These are phyloP conservation scores for Thera obeliscata DNA, from an alignment of 2,888 invertebrate genomes.

Conservation along the genomic window DNA sequence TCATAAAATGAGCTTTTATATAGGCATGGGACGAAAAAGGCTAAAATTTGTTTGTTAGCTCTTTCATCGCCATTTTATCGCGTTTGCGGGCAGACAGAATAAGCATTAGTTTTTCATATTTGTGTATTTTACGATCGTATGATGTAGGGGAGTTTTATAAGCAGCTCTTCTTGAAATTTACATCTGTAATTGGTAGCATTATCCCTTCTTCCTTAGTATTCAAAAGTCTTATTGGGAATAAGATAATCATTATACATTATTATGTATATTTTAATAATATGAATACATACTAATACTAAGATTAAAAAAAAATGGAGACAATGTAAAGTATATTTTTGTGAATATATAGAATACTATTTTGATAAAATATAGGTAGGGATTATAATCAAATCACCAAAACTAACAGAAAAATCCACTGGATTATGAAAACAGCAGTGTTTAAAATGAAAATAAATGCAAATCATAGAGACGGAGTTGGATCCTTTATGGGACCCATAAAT, in stretches of 20 bases:
- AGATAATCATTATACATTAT: no score
- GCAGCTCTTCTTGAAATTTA: no score
- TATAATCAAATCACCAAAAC: not conserved
- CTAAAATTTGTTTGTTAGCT: conserved; percentile 41
- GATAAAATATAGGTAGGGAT: no score
- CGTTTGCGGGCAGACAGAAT: conserved; percentile 21
- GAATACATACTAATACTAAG: no score
- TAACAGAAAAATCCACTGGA: conserved; percentile 21
- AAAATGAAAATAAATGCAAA: conserved; percentile 58
- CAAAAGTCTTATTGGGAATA: no score
- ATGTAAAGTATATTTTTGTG: no score
- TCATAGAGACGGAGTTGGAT: conserved; percentile 49
- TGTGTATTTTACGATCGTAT: conserved; percentile 21
- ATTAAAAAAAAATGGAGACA: no score
- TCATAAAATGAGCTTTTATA: conserved; percentile 36
- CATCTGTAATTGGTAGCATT: no score
- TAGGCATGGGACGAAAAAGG: conserved; percentile 32
- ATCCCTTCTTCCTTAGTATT: no score
- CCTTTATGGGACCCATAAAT: conserved; percentile 57
- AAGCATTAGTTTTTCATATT: conserved; percentile 28
- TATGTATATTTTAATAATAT: no score
- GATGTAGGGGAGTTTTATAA: conserved; percentile 3
- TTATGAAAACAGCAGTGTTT: conserved; percentile 57
- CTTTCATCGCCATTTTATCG: conserved; percentile 38
- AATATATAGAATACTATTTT: no score